A percentile compares a stretch with the other conserved stretches of the same genome.
Conservation (phyloP, 2,888 invertebrate genomes). For the Papilio protenor region DNA sequence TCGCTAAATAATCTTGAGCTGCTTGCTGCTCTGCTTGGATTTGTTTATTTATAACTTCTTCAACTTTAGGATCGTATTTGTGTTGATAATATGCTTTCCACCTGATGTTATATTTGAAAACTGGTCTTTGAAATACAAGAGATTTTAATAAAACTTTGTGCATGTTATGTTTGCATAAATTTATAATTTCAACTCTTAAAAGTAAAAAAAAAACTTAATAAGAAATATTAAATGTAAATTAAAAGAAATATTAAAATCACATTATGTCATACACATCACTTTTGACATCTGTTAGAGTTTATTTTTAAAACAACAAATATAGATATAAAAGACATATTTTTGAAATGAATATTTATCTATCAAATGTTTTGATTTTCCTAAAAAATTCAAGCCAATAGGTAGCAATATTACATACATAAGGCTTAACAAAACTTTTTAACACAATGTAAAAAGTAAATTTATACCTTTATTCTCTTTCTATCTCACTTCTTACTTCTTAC, state of each 20-base stretch:
- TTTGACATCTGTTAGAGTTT: slow-evolving; percentile 18
- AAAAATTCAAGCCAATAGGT: neutral
- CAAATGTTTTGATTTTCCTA: neutral
- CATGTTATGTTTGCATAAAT: slow-evolving; percentile 26
- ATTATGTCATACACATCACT: neutral
- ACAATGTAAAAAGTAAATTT: too few species aligned
- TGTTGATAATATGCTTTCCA: slow-evolving; percentile 48
- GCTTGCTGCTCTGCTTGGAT: slow-evolving; percentile 63
- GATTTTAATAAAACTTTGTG: slow-evolving; percentile 22
- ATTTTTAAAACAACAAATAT: slow-evolving; percentile 7
- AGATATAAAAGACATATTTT: neutral
- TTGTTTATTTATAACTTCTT: slow-evolving; percentile 57
- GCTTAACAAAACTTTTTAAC: too few species aligned
- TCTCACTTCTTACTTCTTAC: too few species aligned
- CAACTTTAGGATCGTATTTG: slow-evolving; percentile 56
- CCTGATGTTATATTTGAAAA: slow-evolving; percentile 27
- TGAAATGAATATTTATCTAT: neutral
- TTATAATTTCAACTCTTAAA: slow-evolving; percentile 6
- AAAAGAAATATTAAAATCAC: slow-evolving; percentile 11
- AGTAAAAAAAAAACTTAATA: slow-evolving; percentile 11
- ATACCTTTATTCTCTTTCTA: too few species aligned
- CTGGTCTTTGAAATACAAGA: slow-evolving; percentile 8
- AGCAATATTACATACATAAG: too few species aligned
- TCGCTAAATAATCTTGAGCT: slow-evolving; percentile 58
- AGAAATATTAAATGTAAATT: slow-evolving; percentile 8